A percentile compares a stretch with the other conserved stretches of the same genome.
Evolutionary conservation across 1,140 invertebrate species (phyloP).

Genomic region (Scaptomyza hsui): DNA sequence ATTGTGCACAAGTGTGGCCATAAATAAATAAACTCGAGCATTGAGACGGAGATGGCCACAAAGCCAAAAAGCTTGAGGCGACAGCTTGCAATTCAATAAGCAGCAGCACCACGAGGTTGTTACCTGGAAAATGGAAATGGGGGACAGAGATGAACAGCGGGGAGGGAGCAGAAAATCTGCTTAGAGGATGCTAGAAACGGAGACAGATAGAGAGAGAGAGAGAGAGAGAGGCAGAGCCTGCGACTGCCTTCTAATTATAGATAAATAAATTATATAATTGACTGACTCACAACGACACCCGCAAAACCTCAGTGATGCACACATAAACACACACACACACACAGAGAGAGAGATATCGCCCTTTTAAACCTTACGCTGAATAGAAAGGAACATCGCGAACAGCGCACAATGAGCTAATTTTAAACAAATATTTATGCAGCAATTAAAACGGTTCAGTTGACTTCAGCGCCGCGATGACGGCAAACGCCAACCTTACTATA

Average conservation of each 20-base stretch:
- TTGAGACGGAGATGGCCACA: background rate
- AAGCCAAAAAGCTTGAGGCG: conserved; percentile 13
- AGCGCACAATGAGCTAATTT: conserved; percentile 76
- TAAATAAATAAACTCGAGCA: conserved; percentile 61
- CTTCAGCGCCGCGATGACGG: conserved; percentile 34
- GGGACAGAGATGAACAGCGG: background rate
- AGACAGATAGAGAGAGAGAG: too few relatives aligned
- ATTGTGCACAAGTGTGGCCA: conserved; percentile 46
- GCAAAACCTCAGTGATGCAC: background rate
- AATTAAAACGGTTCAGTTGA: conserved; percentile 78
- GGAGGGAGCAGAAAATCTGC: conserved; percentile 8
- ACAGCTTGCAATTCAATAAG: conserved; percentile 20
- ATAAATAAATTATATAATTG: conserved; percentile 79
- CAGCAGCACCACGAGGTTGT: conserved; percentile 8
- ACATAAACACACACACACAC: conserved; percentile 7
- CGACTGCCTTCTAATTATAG: conserved; percentile 64
- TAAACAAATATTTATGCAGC: conserved; percentile 79
- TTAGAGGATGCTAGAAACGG: conserved; percentile 25
- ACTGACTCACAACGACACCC: conserved; percentile 36
- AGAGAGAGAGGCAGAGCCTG: conserved; percentile 1
- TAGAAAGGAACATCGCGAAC: conserved; percentile 13
- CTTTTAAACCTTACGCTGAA: conserved; percentile 15
- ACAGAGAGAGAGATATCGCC: conserved; percentile 1
- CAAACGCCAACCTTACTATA: conserved; percentile 30
- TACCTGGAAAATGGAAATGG: background rate